phyloP scores from a whole-genome alignment of 2,113 vertebrate species.

The Alectura lathami region DNA sequence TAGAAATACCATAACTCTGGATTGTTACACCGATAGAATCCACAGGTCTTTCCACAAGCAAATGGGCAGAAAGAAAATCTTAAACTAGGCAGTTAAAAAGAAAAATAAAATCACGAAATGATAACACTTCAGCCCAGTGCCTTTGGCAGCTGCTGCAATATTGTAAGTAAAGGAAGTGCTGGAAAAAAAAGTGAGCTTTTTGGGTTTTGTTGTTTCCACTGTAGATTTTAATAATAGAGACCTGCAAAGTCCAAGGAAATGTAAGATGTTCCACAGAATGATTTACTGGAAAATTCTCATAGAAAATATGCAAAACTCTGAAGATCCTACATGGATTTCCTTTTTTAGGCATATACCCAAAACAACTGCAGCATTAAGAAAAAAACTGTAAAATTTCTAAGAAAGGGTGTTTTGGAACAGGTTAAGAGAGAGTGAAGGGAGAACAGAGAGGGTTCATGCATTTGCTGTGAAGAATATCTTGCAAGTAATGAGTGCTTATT shows the following conservation, averaged over 20 bases:
- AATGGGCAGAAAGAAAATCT: not conserved
- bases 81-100: not conserved
- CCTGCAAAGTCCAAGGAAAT: slow-evolving; percentile 42
- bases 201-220: slow-evolving; percentile 37
- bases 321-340: slow-evolving; percentile 45
- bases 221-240: slow-evolving; percentile 62
- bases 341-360: slow-evolving; percentile 11
- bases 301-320: slow-evolving; percentile 55
- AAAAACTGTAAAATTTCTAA: not conserved
- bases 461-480: slow-evolving; percentile 49
- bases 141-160: not conserved
- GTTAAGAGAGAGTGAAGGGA: not conserved
- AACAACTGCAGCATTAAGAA: slow-evolving; percentile 13
- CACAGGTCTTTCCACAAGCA: not conserved
- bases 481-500: slow-evolving; percentile 37
- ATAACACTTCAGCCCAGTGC: not conserved
- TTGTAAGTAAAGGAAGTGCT: slow-evolving; percentile 15
- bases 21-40: not conserved
- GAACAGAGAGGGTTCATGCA: not conserved
- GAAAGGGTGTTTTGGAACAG: slow-evolving; percentile 7
- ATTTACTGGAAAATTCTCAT: slow-evolving; percentile 61
- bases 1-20: not conserved
- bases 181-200: not conserved
- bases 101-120: not conserved
- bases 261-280: slow-evolving; percentile 58